Evolutionary conservation across 2,113 vertebrate genomes (phyloP).

Genomic region (Verasper variegatus): DNA sequence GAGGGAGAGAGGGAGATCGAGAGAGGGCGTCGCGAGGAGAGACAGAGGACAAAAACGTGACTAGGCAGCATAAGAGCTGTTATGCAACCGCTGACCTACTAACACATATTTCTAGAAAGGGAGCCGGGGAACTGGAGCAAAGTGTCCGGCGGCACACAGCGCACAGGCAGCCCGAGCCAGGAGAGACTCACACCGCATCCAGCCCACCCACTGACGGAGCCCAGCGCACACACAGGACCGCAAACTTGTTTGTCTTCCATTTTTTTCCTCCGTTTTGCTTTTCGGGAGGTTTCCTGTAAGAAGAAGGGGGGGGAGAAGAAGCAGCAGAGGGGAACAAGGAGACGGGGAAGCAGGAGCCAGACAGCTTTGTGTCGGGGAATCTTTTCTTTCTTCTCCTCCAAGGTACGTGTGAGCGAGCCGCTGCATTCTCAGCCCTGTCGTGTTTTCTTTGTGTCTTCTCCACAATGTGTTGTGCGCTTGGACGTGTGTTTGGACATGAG

Average conservation of each 20-base stretch:
- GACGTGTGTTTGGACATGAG: conserved; percentile 1
- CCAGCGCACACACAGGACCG: not conserved
- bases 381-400: conserved; percentile 28
- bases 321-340: conserved; percentile 65
- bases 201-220: conserved; percentile 21
- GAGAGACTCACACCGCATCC: conserved; percentile 37
- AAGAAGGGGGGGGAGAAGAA: conserved; percentile 1
- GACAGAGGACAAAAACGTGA: conserved; percentile 80
- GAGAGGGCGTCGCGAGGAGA: conserved; percentile 46
- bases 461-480: not conserved
- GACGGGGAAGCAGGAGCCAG: conserved; percentile 25
- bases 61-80: conserved; percentile 84
- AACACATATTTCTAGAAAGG: conserved; percentile 85
- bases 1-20: not conserved
- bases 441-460: not conserved
- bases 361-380: conserved; percentile 79
- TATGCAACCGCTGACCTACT: conserved; percentile 89
- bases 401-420: conserved; percentile 66
- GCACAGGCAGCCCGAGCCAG: conserved; percentile 68
- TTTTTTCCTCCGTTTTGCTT: not conserved
- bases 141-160: conserved; percentile 73
- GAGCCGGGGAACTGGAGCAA: conserved; percentile 82
- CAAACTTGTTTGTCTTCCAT: conserved; percentile 16
- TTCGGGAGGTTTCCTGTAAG: conserved; percentile 48
- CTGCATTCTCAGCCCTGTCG: not conserved